These are phyloP conservation scores for Cylas formicarius DNA, from an alignment of 1,140 invertebrate species.

Conservation along the genomic window DNA sequence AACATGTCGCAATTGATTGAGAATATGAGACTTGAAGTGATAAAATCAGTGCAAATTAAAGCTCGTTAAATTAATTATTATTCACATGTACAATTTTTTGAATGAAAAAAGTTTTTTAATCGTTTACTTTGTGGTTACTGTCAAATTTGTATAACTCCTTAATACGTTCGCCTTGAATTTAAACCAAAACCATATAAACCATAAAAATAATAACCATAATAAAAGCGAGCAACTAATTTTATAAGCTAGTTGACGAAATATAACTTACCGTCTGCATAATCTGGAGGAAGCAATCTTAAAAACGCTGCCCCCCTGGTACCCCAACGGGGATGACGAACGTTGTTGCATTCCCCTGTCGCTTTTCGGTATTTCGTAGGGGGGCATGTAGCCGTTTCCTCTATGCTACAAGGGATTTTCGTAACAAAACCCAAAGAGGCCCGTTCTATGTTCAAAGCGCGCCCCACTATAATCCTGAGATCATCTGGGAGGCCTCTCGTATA, in stretches of 20 bases:
- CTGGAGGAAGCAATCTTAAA: conserved; percentile 65
- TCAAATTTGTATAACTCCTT: too few relatives aligned
- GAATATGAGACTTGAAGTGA: too few relatives aligned
- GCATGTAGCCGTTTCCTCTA: conserved; percentile 41
- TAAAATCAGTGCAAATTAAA: too few relatives aligned
- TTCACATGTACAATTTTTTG: too few relatives aligned
- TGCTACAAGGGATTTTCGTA: conserved; percentile 6
- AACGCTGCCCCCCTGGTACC: conserved; percentile 80
- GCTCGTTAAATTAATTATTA: too few relatives aligned
- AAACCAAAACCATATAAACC: too few relatives aligned
- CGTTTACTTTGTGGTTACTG: too few relatives aligned
- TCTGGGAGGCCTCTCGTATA: conserved; percentile 31
- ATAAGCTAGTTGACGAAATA: neutral
- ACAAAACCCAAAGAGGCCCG: neutral
- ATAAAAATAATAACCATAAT: too few relatives aligned
- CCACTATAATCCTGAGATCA: conserved; percentile 28
- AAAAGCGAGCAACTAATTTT: too few relatives aligned
- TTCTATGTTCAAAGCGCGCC: conserved; percentile 27
- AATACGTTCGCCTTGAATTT: too few relatives aligned
- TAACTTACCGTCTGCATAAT: conserved; percentile 78
- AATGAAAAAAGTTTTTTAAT: too few relatives aligned
- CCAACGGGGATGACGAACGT: conserved; percentile 82
- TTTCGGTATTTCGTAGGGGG: conserved; percentile 73
- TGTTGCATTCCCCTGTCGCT: conserved; percentile 88
- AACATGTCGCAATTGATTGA: too few relatives aligned